A percentile compares a stretch with the other conserved stretches of the same genome.
phyloP scores from a whole-genome alignment of 2,113 vertebrate species.

The Etheostoma spectabile region DNA sequence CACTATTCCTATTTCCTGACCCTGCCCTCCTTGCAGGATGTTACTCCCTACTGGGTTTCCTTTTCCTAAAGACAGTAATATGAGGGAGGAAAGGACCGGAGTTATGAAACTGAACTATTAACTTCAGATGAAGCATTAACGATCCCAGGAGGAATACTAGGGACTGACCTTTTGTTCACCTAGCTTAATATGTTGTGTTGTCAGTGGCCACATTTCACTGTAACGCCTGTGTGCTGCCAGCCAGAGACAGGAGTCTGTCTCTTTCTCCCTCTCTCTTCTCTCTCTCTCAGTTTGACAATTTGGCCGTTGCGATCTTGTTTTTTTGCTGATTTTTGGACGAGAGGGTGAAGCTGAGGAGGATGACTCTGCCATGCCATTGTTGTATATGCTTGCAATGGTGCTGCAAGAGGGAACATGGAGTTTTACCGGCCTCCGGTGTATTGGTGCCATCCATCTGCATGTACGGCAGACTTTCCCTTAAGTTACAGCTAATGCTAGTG shows the following conservation, averaged over 20 bases:
- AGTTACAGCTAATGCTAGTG: too few species aligned
- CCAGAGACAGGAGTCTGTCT: not conserved
- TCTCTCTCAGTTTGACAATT: too few species aligned
- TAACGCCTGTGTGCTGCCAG: not conserved
- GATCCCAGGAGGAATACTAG: not conserved
- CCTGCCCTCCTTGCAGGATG: conserved; percentile 65
- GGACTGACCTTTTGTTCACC: not conserved
- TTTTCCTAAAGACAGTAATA: conserved; percentile 30
- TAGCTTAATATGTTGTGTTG: not conserved
- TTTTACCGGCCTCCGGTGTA: too few species aligned
- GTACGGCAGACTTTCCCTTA: too few species aligned
- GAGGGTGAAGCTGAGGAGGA: too few species aligned
- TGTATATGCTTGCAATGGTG: too few species aligned
- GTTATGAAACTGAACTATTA: conserved; percentile 6
- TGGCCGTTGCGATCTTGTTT: too few species aligned
- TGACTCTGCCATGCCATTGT: too few species aligned
- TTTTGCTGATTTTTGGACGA: too few species aligned
- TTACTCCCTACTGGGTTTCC: conserved; percentile 57
- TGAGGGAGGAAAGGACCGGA: not conserved
- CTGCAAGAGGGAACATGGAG: too few species aligned
- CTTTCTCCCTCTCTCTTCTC: too few species aligned
- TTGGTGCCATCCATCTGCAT: too few species aligned
- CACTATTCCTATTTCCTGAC: conserved; percentile 52
- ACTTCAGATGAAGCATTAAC: not conserved
- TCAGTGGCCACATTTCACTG: not conserved